These are phyloP conservation scores for Pelobates cultripes DNA, from an alignment of 2,797 vertebrate species.

Conservation along the genomic window DNA sequence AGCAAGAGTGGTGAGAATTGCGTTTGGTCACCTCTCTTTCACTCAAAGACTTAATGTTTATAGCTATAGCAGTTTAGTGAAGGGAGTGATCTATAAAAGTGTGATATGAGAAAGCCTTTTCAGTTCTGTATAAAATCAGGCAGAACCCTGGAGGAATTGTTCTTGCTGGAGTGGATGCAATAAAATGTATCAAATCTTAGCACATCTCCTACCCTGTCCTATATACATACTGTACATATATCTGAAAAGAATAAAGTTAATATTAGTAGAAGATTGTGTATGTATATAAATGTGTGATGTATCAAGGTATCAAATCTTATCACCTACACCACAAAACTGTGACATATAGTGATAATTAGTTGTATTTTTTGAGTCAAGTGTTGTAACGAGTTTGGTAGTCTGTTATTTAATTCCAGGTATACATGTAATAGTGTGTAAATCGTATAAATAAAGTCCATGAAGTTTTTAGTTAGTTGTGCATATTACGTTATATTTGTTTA, in stretches of 20 bases:
- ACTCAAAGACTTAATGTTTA: neutral
- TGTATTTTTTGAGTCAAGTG: too few species aligned
- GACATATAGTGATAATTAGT: too few species aligned
- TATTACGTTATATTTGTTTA: too few species aligned
- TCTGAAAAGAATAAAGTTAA: neutral
- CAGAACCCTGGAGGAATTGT: neutral
- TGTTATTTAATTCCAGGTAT: too few species aligned
- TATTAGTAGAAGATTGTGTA: neutral
- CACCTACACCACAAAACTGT: too few species aligned
- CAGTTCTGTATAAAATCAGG: too few species aligned
- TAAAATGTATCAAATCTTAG: neutral
- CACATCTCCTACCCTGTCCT: neutral
- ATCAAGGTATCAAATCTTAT: too few species aligned
- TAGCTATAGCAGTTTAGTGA: neutral
- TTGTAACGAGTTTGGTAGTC: too few species aligned
- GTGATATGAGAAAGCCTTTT: neutral
- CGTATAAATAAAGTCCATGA: too few species aligned
- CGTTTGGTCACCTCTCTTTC: neutral
- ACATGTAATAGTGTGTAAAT: too few species aligned
- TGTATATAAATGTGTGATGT: too few species aligned
- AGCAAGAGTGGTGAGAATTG: neutral
- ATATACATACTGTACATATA: neutral
- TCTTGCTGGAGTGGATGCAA: neutral
- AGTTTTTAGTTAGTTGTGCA: too few species aligned
- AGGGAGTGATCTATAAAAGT: neutral